phyloP scores from a whole-genome alignment of 1,140 invertebrate genomes.

The Heterodera carotae region DNA sequence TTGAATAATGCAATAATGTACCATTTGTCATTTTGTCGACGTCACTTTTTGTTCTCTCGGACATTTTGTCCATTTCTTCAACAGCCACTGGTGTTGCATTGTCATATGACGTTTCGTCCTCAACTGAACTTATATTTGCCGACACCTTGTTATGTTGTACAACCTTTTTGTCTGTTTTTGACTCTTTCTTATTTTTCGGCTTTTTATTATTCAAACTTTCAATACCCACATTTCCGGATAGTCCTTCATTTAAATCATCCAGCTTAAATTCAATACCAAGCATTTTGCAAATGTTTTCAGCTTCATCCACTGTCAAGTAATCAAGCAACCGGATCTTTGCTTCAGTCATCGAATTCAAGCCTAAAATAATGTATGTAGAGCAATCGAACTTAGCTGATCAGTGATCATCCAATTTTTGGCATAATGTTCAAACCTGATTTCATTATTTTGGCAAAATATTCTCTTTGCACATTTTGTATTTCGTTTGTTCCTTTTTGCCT shows the following conservation, averaged over 20 bases:
- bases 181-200: neutral
- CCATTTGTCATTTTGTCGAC: too few relatives aligned
- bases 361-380: neutral
- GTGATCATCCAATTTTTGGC: too few relatives aligned
- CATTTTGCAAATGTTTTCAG: neutral
- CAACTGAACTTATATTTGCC: neutral
- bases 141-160: neutral
- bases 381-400: too few relatives aligned
- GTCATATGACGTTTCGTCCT: neutral
- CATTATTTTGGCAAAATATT: neutral
- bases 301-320: neutral
- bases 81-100: neutral
- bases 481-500: neutral
- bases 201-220: neutral
- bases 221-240: neutral
- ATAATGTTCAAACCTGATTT: neutral
- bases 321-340: neutral
- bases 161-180: neutral
- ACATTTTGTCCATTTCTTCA: too few relatives aligned
- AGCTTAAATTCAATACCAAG: neutral
- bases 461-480: neutral
- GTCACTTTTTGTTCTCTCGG: too few relatives aligned
- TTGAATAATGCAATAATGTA: too few relatives aligned
- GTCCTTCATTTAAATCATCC: neutral
- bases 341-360: neutral